These are phyloP conservation scores for Notarius quadriscutis DNA, from an alignment of 2,113 vertebrate genomes.

Conservation along the genomic window DNA sequence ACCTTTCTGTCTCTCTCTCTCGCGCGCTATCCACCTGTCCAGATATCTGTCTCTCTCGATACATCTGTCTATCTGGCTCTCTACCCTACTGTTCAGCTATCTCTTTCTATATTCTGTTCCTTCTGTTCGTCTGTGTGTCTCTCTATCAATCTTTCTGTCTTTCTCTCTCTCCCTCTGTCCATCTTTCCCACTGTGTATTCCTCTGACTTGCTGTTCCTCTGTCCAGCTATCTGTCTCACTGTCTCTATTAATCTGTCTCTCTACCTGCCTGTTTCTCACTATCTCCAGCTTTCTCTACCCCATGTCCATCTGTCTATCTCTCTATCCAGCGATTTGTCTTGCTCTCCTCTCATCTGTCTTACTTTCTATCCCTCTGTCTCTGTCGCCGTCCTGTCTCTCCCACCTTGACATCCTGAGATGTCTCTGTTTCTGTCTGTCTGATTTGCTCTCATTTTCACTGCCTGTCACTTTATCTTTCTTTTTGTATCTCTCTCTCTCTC, in stretches of 20 bases:
- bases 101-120: not conserved
- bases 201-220: not conserved
- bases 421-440: not conserved
- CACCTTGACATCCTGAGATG: no score
- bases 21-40: not conserved
- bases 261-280: not conserved
- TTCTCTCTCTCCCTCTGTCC: not conserved
- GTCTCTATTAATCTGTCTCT: not conserved
- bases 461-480: conserved; percentile 19
- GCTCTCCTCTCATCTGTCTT: not conserved
- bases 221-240: not conserved
- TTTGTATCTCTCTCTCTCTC: not conserved
- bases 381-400: not conserved
- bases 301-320: not conserved
- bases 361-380: not conserved
- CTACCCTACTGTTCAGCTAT: not conserved
- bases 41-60: not conserved
- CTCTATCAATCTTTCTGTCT: not conserved
- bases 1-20: not conserved
- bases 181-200: not conserved
- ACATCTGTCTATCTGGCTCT: not conserved
- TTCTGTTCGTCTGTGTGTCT: not conserved
- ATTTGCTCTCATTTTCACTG: not conserved
- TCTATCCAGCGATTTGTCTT: not conserved
- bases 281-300: not conserved